Evolutionary conservation across 1,140 invertebrate genomes (phyloP).

Genomic region (Brachionus calyciflorus): DNA sequence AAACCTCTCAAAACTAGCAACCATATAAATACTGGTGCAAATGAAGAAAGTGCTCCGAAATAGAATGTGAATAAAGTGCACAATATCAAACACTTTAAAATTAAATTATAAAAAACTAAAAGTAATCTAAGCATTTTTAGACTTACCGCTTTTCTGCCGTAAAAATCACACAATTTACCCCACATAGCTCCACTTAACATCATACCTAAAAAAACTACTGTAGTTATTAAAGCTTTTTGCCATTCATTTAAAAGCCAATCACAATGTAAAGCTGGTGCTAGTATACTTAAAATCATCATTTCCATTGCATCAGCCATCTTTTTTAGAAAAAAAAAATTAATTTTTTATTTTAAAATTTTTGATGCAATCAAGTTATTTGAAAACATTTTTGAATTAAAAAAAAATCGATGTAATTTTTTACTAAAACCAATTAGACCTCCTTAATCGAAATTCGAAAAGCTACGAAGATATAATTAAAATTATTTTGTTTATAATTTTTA

Average conservation of each 20-base stretch:
- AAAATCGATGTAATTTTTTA: too few relatives aligned
- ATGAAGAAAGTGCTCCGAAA: slow-evolving; percentile 82
- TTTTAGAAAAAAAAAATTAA: too few relatives aligned
- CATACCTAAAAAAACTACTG: slow-evolving; percentile 88
- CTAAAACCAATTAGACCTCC: too few relatives aligned
- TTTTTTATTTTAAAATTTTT: too few relatives aligned
- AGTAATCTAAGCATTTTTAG: neutral
- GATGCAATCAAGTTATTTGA: too few relatives aligned
- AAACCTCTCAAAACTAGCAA: slow-evolving; percentile 80
- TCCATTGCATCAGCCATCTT: slow-evolving; percentile 99
- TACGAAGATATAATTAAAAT: too few relatives aligned
- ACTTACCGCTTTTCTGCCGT: slow-evolving; percentile 78
- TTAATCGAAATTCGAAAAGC: too few relatives aligned
- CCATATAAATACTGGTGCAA: slow-evolving; percentile 86
- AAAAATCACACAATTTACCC: slow-evolving; percentile 89
- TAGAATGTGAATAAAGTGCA: slow-evolving; percentile 70
- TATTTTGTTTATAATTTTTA: too few relatives aligned
- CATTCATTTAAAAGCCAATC: slow-evolving; percentile 84
- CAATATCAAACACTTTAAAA: slow-evolving; percentile 47
- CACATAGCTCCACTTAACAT: slow-evolving; percentile 93
- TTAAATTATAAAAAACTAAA: slow-evolving; percentile 28
- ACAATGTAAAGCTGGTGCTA: slow-evolving; percentile 86
- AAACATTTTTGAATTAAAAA: too few relatives aligned
- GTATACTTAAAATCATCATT: slow-evolving; percentile 90
- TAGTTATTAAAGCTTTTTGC: slow-evolving; percentile 72